phyloP scores from a whole-genome alignment of 35 echinoderm and acorn worm genomes.

The Patiria miniata region DNA sequence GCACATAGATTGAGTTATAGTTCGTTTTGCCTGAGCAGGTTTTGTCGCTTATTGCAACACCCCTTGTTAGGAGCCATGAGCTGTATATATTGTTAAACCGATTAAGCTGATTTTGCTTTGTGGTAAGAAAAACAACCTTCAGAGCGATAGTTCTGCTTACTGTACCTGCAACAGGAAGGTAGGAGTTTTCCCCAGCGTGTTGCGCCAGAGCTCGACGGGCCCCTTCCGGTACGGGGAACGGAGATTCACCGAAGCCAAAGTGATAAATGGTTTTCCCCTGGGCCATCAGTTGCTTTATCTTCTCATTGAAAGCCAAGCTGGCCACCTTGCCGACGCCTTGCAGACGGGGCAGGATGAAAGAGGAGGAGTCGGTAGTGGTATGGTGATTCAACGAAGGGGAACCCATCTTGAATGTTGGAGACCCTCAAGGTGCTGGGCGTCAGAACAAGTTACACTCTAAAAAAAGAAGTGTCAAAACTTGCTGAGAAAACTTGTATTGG shows the following conservation, averaged over 20 bases:
- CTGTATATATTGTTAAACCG: too few species aligned
- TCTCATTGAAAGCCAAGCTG: constrained; percentile 88
- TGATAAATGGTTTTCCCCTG: constrained; percentile 79
- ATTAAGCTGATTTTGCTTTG: too few species aligned
- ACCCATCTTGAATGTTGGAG: neutral
- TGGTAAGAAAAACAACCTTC: too few species aligned
- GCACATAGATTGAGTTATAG: too few species aligned
- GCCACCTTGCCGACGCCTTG: constrained; percentile 47
- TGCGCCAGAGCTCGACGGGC: constrained; percentile 58
- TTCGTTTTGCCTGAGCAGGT: too few species aligned
- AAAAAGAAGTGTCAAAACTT: too few species aligned
- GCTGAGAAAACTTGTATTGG: too few species aligned
- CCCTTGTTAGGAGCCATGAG: too few species aligned
- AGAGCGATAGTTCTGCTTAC: too few species aligned
- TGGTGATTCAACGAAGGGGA: neutral
- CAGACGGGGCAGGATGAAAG: constrained; percentile 47
- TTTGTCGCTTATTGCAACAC: too few species aligned
- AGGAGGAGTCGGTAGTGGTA: neutral
- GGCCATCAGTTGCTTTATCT: constrained; percentile 63
- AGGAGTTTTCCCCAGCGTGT: constrained; percentile 76
- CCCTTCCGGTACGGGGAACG: constrained; percentile 72
- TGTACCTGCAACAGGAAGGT: constrained; percentile 92
- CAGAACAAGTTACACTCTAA: too few species aligned
- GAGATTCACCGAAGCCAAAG: constrained; percentile 94
- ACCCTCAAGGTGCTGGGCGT: too few species aligned